Evolutionary conservation across 2,797 vertebrate species (phyloP).

Genomic region (Spinus pinus): DNA sequence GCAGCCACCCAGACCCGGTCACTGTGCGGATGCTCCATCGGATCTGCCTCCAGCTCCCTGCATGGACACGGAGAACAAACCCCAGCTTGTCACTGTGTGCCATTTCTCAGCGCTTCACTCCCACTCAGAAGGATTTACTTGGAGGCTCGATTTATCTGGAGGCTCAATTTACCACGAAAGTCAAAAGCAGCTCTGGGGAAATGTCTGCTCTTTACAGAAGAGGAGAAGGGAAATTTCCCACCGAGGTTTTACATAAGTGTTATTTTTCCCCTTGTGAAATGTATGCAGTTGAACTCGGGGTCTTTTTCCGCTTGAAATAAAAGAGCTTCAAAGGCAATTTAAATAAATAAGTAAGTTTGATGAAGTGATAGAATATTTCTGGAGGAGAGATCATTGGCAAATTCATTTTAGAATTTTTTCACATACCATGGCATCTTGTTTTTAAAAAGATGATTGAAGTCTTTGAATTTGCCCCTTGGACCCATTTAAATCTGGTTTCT

Average conservation of each 20-base stretch:
- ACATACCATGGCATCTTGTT: constrained; percentile 28
- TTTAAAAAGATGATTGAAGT: constrained; percentile 65
- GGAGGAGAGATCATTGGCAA: constrained; percentile 52
- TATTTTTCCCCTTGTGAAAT: constrained; percentile 46
- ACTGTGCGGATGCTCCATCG: fast-evolving
- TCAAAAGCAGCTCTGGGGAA: not conserved
- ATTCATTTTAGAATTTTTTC: constrained; percentile 49
- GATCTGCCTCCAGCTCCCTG: not conserved
- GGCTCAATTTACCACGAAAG: not conserved
- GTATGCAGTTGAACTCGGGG: constrained; percentile 18
- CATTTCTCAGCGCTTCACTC: not conserved
- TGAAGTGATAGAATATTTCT: constrained; percentile 63
- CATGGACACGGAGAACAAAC: fast-evolving
- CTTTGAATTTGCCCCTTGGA: constrained; percentile 66
- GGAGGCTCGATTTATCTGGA: not conserved
- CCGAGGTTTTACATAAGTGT: constrained; percentile 11
- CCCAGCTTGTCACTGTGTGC: not conserved
- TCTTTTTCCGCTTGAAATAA: constrained; percentile 15
- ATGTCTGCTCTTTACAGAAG: not conserved
- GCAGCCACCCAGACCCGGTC: fast-evolving
- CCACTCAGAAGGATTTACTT: not conserved
- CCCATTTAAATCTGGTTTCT: constrained; percentile 68
- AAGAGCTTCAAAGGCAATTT: constrained; percentile 67
- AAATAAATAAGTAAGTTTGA: constrained; percentile 68
- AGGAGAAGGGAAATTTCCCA: constrained; percentile 26